Evolutionary conservation across 2,113 vertebrate species (phyloP), one percentile per base, ranked within the genome.

Genomic region (Nesospiza acunhae): DNA sequence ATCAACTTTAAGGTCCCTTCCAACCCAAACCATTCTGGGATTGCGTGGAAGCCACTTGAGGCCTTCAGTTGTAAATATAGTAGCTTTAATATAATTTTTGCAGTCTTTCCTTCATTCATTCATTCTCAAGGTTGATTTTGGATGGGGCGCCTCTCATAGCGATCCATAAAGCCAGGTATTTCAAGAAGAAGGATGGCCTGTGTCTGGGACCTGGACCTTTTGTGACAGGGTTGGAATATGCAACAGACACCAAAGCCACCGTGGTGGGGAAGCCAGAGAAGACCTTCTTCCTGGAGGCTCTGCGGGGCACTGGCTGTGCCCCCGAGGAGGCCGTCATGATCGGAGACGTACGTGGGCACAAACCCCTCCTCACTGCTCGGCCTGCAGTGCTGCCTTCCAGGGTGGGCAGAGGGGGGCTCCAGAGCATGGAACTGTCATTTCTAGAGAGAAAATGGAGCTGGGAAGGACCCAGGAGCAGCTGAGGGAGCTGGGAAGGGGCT

Each of bases 161-260:
- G 5, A 98, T 99, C 94, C 99, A 99, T 84, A 99, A 99, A 97
- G 99, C 99, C 60, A 98, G 99, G 5, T 99, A 99, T 94, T 99
- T 99, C 97, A 99, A 99, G 95, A 98, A 97, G 73, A 98, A 98
- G 84, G 99, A 99, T 3, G 99, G 99, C 33, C 94, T 99, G 90
- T 98, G 99, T 7, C 97, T 99, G 31, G 99, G 99, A 26, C 99
- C 99, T 1, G 99, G 99, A 18, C 98, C 99, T 18, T 99, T 99
- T 24, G 98, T 99, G 27, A 92, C 98, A 0, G 99, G 98, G 9
- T 97, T 99, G 87, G 99, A 99, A 92, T 99, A 99, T 1, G 99
- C 99, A 0, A 97, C 99, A 0, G 99, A 99, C 79, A 96, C 98
- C 62, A 97, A 97, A 84, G 99, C 99, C 9, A 98, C 90, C 0